phyloP scores from a whole-genome alignment of 2,888 invertebrate species.

The Abrostola triplasia region DNA sequence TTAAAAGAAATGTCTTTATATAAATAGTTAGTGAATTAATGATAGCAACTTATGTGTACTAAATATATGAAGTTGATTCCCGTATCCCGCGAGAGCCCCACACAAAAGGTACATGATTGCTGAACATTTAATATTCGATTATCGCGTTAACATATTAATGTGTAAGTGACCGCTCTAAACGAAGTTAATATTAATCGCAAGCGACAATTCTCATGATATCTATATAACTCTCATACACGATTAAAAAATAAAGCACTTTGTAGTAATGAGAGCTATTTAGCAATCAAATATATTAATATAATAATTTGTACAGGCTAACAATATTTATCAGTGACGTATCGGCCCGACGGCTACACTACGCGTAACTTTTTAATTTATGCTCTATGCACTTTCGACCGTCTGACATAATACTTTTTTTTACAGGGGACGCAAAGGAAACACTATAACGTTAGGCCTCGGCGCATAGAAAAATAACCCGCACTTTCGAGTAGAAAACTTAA shows the following conservation, averaged over 20 bases:
- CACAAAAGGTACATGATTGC: conserved; percentile 48
- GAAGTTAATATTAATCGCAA: conserved; percentile 60
- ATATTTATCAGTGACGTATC: conserved; percentile 57
- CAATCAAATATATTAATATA: conserved; percentile 77
- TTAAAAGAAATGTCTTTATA: conserved; percentile 37
- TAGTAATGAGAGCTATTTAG: conserved; percentile 74
- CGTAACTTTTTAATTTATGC: conserved; percentile 56
- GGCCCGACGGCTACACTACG: conserved; percentile 57
- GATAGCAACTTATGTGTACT: conserved; percentile 5
- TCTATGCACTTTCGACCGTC: conserved; percentile 69
- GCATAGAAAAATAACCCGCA: conserved; percentile 51
- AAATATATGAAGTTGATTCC: conserved; percentile 8
- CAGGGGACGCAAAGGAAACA: conserved; percentile 54
- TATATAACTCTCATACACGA: conserved; percentile 69
- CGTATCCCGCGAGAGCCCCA: conserved; percentile 47
- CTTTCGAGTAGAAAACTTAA: conserved; percentile 56
- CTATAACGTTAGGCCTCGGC: conserved; percentile 65
- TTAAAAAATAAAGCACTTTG: conserved; percentile 79
- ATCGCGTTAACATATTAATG: conserved; percentile 51
- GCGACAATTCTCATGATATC: conserved; percentile 59
- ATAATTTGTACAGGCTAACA: conserved; percentile 79
- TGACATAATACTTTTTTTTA: conserved; percentile 58
- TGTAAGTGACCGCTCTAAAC: conserved; percentile 53
- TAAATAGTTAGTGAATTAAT: conserved; percentile 39
- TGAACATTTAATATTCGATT: conserved; percentile 56